Base-by-base conservation (phyloP, 2,888 invertebrate genomes). In the Itoplectis maculator region DNA sequence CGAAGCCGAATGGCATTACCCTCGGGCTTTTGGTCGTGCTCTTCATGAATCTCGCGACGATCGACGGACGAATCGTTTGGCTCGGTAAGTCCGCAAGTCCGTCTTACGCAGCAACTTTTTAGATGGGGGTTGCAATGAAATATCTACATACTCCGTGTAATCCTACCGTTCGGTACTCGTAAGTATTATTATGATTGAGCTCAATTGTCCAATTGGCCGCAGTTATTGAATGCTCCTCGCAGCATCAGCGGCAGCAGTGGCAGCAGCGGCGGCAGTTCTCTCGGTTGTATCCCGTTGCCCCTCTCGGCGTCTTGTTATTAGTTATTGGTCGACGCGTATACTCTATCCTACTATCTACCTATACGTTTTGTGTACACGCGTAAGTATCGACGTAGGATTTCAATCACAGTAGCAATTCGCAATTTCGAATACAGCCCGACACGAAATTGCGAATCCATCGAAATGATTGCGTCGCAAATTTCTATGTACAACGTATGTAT, bases 151-250 rank as follows among this genome's bases (percentile, higher is more conserved):
- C 42, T 61, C 45, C 18, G 66, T 37, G 47, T 74, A 77, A 80
- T 80, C 69, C 80, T 77, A 70, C 73, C 51, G 69, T 80, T 84
- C 80, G 70, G 74, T 79, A 84, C 79, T 80, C 81, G 79, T 85
- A 85, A 86, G 87, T 87, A 90, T 90, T 90, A 91, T 92, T 92
- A 91, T 92, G 91, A 92, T 92, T 92, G 92, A 89, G 91, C 91
- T 91, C 92, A 93, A 93, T 93, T 93, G 92, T 93, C 88, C 92
- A 92, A 92, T 93, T 93, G 92, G 76, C 69, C 82, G 87, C 88
- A 90, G 90, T 92, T 92, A 89, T 91, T 92, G 92, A 92, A 92
- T 92, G 91, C 87, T 80, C 40, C 56, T 74, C 88, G 85, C 83
- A 29, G 29, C 29, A 29, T 29, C 29, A 29, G 29, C 29, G 5